These are phyloP conservation scores for Ommatoiulus sabulosus DNA, from an alignment of 2,888 invertebrate genomes.

Conservation along the genomic window DNA sequence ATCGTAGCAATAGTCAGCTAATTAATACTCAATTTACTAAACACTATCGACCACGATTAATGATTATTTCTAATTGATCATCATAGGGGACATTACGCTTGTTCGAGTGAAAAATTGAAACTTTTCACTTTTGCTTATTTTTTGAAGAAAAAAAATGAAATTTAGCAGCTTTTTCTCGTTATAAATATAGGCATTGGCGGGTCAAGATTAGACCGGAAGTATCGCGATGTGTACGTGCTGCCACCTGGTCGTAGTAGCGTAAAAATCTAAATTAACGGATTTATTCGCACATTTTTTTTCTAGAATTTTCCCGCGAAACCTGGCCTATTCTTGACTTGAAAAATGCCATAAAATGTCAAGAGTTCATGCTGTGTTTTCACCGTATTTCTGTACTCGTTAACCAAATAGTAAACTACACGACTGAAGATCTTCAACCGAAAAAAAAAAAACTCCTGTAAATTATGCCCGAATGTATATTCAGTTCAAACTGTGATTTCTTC, in stretches of 20 bases:
- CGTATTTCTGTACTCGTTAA: not conserved
- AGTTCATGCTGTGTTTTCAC: not conserved
- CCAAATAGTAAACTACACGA: not conserved
- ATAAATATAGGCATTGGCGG: not conserved
- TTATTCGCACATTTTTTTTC: not conserved
- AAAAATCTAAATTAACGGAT: not conserved
- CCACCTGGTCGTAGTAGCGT: not conserved
- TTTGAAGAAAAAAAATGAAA: not conserved
- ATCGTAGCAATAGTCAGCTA: constrained; percentile 18
- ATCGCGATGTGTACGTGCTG: not conserved
- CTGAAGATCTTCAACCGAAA: not conserved
- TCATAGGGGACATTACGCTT: constrained; percentile 43
- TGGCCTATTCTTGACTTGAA: not conserved
- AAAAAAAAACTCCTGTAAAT: not conserved
- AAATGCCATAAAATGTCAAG: not conserved
- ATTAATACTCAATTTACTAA: constrained; percentile 36
- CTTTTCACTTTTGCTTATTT: constrained; percentile 35
- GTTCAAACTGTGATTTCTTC: constrained; percentile 16
- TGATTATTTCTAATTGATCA: constrained; percentile 39
- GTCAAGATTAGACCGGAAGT: not conserved
- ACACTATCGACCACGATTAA: constrained; percentile 17
- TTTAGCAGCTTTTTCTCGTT: not conserved
- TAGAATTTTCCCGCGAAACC: not conserved
- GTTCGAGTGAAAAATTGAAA: constrained; percentile 30
- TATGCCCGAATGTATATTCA: constrained; percentile 17